Evolutionary conservation across 2,888 invertebrate species (phyloP), one percentile per base, ranked within the genome.

Genomic region (Caenorhabditis sp.): DNA sequence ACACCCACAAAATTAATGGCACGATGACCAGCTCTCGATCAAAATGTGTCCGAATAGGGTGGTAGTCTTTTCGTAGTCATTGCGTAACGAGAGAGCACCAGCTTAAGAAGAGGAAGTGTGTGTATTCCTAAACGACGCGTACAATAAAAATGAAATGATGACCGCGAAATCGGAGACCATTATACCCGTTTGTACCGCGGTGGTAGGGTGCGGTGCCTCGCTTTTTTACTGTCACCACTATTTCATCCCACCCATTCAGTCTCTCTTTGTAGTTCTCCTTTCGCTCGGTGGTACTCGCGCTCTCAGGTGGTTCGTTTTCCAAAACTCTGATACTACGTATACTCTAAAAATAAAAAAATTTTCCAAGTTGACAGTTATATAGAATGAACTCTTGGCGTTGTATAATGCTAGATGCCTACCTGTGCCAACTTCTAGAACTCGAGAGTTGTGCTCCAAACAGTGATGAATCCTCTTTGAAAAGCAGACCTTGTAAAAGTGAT

Each of bases 1-100:
- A 70, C 79, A 70, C 70, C 79, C 63, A 64, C 70, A 79, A 79
- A 79, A 79, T 79, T 79, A 79, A 79, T 79, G 79, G 79, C 63
- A 61, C 70, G 79, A 79, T 70, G 79, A 79, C 79, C 79, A 79
- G 79, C 79, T 79, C 79, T 79, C 79, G 79, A 79, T 79, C 79
- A 79, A 79, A 79, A 79, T 79, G 79, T 54, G 61, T 69, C 77
- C 77, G 51, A 69, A 47, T 63, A 31, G 47, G 38, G 38, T 6
- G 31, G 59, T 31, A 49, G 51, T 76, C 69, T 41, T 77, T 70
- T 77, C 69, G 69, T 77, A 68, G 68, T 76, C 77, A 70, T 79
- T 79, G 70, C 70, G 79, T 64, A 70, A 38, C 38, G 38, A 79
- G n/a, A n/a, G 70, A 35, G 70, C 63, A 51, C 63, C 63, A 61